phyloP scores from a whole-genome alignment of 2,888 invertebrate genomes.

The Folsomia manolachei region DNA sequence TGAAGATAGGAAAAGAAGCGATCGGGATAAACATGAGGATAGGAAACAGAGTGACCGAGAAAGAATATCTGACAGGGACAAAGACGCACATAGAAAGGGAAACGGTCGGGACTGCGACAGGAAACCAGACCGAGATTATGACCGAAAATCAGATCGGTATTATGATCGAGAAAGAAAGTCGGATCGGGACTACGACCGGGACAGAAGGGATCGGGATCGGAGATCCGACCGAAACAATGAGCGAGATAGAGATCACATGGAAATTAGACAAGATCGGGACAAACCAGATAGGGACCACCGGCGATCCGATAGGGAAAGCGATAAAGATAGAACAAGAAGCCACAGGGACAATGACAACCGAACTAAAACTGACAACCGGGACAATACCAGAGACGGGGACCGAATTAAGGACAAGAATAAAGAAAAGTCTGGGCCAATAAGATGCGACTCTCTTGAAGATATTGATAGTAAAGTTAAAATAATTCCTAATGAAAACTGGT shows the following conservation, averaged over 20 bases:
- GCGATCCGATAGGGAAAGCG: slow-evolving; percentile 19
- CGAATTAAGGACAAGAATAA: background rate
- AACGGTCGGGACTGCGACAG: slow-evolving; percentile 10
- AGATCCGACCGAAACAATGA: too few relatives aligned
- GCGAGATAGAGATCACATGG: too few relatives aligned
- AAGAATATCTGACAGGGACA: slow-evolving; percentile 1
- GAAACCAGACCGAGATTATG: slow-evolving; percentile 22
- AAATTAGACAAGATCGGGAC: too few relatives aligned
- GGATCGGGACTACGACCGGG: slow-evolving; percentile 9
- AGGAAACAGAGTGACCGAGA: background rate
- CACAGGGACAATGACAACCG: background rate
- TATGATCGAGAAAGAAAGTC: slow-evolving; percentile 7
- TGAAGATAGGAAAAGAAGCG: slow-evolving; percentile 12
- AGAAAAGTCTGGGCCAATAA: slow-evolving; percentile 1
- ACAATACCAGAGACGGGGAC: background rate
- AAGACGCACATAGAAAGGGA: slow-evolving; percentile 13
- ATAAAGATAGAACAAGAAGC: background rate
- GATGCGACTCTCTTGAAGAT: background rate
- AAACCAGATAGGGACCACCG: too few relatives aligned
- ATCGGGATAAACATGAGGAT: background rate
- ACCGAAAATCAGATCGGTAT: slow-evolving; percentile 13
- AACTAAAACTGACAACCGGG: background rate
- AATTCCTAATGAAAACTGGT: slow-evolving; percentile 17
- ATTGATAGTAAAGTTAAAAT: slow-evolving; percentile 29
- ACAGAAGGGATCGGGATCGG: too few relatives aligned